Conservation (phyloP, 1,140 invertebrate genomes). For the Centruroides vittatus region DNA sequence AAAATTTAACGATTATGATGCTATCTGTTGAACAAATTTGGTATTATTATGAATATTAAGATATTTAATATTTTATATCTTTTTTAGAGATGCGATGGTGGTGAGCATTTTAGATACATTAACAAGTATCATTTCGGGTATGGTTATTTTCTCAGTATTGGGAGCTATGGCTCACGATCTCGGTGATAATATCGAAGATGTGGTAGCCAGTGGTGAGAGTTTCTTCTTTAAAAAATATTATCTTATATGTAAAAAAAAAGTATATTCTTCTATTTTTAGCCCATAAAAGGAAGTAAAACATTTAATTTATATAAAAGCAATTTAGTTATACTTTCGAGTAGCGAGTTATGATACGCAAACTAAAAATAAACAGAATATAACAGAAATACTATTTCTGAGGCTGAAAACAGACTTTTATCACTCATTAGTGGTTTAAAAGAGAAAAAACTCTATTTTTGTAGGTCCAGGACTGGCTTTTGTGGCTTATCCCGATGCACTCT, state of each 20-base stretch:
- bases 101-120: slow-evolving; percentile 29
- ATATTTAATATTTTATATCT: not conserved
- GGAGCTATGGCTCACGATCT: slow-evolving; percentile 28
- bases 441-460: not conserved
- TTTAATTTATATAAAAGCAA: no score
- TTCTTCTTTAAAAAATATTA: not conserved
- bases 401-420: no score
- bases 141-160: slow-evolving; percentile 33
- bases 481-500: slow-evolving; percentile 31
- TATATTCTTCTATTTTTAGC: not conserved
- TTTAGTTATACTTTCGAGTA: no score
- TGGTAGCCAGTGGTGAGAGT: slow-evolving; percentile 17
- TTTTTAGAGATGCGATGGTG: slow-evolving; percentile 30
- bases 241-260: not conserved
- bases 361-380: no score
- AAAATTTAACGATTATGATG: not conserved
- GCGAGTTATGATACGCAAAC: no score
- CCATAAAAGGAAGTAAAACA: no score
- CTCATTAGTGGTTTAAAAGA: no score
- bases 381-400: no score
- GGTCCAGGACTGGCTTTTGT: slow-evolving; percentile 31
- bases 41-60: not conserved
- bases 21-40: not conserved
- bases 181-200: slow-evolving; percentile 17
- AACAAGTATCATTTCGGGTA: slow-evolving; percentile 31